These are phyloP conservation scores for Xyrichtys novacula DNA, from an alignment of 2,797 vertebrate genomes.

Conservation along the genomic window DNA sequence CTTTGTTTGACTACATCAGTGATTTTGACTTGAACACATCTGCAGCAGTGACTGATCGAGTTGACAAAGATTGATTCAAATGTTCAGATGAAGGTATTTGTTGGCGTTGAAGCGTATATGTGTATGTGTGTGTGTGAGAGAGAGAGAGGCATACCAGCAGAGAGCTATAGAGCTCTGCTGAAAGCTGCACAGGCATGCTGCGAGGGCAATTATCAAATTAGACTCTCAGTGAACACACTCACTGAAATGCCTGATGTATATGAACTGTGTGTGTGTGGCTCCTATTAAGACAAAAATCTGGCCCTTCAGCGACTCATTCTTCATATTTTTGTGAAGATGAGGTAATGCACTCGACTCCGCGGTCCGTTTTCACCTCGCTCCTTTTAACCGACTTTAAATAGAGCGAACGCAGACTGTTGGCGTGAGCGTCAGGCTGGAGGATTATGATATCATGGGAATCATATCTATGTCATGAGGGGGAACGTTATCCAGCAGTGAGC, in stretches of 20 bases:
- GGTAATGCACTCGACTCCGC: conserved; percentile 22
- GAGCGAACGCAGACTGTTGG: not conserved
- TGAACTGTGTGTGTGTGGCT: not conserved
- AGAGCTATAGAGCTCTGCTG: conserved; percentile 14
- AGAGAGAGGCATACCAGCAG: conserved; percentile 15
- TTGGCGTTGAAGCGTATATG: not conserved
- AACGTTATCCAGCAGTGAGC: too few relatives aligned
- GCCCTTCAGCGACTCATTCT: conserved; percentile 23
- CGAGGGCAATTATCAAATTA: conserved; percentile 49
- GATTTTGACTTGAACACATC: too few relatives aligned
- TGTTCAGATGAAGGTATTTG: not conserved
- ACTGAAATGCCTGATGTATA: conserved; percentile 6
- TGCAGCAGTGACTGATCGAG: too few relatives aligned
- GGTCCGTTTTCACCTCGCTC: conserved; percentile 19
- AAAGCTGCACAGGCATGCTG: conserved; percentile 34
- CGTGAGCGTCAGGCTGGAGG: not conserved
- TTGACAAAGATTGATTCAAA: not conserved
- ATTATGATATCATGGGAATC: not conserved
- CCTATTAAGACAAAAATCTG: too few relatives aligned
- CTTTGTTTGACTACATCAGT: too few relatives aligned
- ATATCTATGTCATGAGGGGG: not conserved
- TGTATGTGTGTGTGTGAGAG: conserved; percentile 27
- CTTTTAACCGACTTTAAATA: not conserved
- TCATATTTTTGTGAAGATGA: conserved; percentile 20
- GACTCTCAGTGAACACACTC: conserved; percentile 1